Evolutionary conservation across 92 coral and sea anemone genomes (phyloP).

Genomic region (Phymanthus crucifer): DNA sequence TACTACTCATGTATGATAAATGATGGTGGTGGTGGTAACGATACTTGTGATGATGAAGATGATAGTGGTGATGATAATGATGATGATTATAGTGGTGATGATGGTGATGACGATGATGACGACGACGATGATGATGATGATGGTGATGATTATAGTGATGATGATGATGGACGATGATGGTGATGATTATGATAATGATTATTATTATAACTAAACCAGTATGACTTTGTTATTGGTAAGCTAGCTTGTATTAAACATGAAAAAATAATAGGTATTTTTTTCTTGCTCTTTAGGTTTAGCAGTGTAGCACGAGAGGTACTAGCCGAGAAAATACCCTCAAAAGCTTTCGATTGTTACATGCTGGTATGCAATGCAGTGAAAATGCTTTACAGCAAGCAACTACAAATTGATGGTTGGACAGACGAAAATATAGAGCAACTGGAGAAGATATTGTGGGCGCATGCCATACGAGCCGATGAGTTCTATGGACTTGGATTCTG

Average conservation of each 20-base stretch:
- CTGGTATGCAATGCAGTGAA: constrained; percentile 32
- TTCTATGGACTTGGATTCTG: constrained; percentile 52
- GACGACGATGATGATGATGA: too few relatives aligned
- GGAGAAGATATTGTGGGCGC: constrained; percentile 41
- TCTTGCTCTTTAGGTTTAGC: constrained; percentile 33
- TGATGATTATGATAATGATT: constrained; percentile 24
- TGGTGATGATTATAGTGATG: too few relatives aligned
- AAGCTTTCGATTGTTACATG: constrained; percentile 48
- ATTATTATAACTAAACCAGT: constrained; percentile 59
- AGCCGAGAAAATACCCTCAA: constrained; percentile 54
- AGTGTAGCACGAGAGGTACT: constrained; percentile 55
- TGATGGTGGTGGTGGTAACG: too few relatives aligned
- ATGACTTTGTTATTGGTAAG: constrained; percentile 61
- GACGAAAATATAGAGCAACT: constrained; percentile 18
- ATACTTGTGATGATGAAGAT: too few relatives aligned
- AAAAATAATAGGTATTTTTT: constrained; percentile 25
- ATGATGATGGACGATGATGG: neutral
- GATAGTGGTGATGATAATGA: too few relatives aligned
- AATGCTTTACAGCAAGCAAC: constrained; percentile 36
- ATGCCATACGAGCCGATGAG: constrained; percentile 65
- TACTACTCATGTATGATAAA: constrained; percentile 12
- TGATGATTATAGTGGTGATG: too few relatives aligned
- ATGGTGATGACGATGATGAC: too few relatives aligned
- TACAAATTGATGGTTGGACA: constrained; percentile 37
- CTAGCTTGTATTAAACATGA: constrained; percentile 45